A percentile compares a stretch with the other conserved stretches of the same genome.
Conservation (phyloP, 2,888 invertebrate species). For the Drosophila quinaria region DNA sequence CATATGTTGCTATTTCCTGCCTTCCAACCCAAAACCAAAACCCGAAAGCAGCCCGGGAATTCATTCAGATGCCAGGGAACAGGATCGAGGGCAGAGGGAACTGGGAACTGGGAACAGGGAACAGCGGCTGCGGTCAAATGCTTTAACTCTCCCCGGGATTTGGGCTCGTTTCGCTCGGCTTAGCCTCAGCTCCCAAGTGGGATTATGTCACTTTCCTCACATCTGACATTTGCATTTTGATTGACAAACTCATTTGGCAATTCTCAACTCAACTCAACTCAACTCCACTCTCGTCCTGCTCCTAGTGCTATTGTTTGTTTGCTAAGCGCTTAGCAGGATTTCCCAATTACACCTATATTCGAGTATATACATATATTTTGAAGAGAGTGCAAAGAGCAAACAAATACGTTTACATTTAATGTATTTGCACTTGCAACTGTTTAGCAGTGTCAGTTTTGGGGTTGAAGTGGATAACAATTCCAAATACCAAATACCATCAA, state of each 20-base stretch:
- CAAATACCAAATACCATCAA: slow-evolving; percentile 8
- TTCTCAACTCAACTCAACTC: slow-evolving; percentile 5
- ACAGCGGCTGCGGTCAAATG: slow-evolving; percentile 77
- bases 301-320: slow-evolving; percentile 66
- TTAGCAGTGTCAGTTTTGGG: slow-evolving; percentile 26
- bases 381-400: slow-evolving; percentile 26
- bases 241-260: slow-evolving; percentile 80
- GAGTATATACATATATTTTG: slow-evolving; percentile 2
- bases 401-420: slow-evolving; percentile 43
- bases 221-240: slow-evolving; percentile 84
- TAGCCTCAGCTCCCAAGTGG: slow-evolving; percentile 82
- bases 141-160: slow-evolving; percentile 83
- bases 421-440: slow-evolving; percentile 49
- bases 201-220: slow-evolving; percentile 83
- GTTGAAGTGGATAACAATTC: slow-evolving; percentile 1
- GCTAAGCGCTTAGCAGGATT: slow-evolving; percentile 67
- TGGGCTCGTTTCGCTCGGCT: slow-evolving; percentile 71
- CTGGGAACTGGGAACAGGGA: background rate
- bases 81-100: background rate
- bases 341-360: slow-evolving; percentile 63
- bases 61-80: slow-evolving; percentile 61
- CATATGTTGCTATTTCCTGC: slow-evolving; percentile 73
- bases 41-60: slow-evolving; percentile 50
- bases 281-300: background rate
- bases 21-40: slow-evolving; percentile 4